These are phyloP conservation scores for Drosophila limbata DNA, from an alignment of 2,888 invertebrate species.

Conservation along the genomic window DNA sequence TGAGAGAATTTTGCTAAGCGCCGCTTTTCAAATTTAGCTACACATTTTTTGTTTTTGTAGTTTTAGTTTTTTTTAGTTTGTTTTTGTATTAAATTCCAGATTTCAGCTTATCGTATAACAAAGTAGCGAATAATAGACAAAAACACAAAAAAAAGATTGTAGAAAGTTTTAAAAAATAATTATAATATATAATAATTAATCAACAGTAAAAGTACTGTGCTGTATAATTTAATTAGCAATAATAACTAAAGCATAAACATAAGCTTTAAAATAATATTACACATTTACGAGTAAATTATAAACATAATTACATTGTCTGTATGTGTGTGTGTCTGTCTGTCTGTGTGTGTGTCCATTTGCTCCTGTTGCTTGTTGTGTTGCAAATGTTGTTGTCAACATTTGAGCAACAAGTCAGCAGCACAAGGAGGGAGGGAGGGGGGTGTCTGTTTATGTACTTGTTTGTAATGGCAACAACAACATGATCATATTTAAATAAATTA, in stretches of 20 bases:
- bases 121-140: conserved; percentile 28
- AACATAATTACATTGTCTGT: conserved; percentile 75
- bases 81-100: conserved; percentile 41
- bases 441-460: conserved; percentile 9
- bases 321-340: conserved; percentile 19
- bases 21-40: conserved; percentile 44
- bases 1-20: conserved; percentile 49
- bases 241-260: conserved; percentile 70
- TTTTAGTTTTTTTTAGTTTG: conserved; percentile 1
- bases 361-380: conserved; percentile 28
- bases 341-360: conserved; percentile 16
- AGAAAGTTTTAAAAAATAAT: conserved; percentile 15
- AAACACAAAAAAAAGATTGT: conserved; percentile 13
- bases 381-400: conserved; percentile 31
- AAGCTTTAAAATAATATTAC: conserved; percentile 68
- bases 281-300: conserved; percentile 67
- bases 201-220: conserved; percentile 50
- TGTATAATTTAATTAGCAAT: conserved; percentile 66
- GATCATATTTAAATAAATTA: conserved; percentile 33
- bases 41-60: conserved; percentile 25
- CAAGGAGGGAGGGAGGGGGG: background rate
- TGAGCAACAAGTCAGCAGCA: conserved; percentile 34
- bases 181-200: conserved; percentile 45
- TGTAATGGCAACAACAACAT: conserved; percentile 52
- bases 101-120: conserved; percentile 39